These are phyloP conservation scores for Hyperoplus immaculatus DNA, from an alignment of 2,797 vertebrate genomes.

Conservation along the genomic window DNA sequence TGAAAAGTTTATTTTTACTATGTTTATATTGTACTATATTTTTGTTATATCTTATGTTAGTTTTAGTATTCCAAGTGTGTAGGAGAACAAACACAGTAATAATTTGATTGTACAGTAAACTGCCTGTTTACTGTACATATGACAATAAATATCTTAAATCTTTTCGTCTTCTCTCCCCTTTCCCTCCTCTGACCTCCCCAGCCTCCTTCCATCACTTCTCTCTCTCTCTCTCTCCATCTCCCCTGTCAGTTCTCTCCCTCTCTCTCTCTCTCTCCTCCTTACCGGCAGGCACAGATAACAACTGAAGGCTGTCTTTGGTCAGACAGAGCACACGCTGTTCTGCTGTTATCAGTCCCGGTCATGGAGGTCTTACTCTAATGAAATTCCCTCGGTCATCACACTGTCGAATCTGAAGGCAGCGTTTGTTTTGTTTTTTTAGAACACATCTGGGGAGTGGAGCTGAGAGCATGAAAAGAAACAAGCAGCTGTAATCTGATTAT, in stretches of 20 bases:
- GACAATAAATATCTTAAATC: too few relatives aligned
- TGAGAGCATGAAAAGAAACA: slow-evolving; percentile 40
- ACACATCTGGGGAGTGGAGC: slow-evolving; percentile 44
- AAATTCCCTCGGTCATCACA: slow-evolving; percentile 69
- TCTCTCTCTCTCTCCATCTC: not conserved
- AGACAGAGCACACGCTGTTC: slow-evolving; percentile 63
- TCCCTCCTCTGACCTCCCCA: not conserved
- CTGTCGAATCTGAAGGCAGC: slow-evolving; percentile 50
- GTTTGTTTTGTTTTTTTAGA: slow-evolving; percentile 43
- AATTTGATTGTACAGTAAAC: too few relatives aligned
- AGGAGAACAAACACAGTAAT: too few relatives aligned
- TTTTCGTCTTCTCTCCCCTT: too few relatives aligned
- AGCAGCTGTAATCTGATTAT: slow-evolving; percentile 51
- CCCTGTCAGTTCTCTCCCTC: slow-evolving; percentile 7
- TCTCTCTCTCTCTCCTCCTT: slow-evolving; percentile 8
- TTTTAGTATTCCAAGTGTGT: too few relatives aligned
- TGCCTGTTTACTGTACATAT: too few relatives aligned
- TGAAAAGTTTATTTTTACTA: too few relatives aligned
- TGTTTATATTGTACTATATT: too few relatives aligned
- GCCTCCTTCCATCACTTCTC: not conserved
- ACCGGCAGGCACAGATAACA: slow-evolving; percentile 52
- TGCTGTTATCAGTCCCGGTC: slow-evolving; percentile 65
- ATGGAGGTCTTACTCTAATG: slow-evolving; percentile 70
- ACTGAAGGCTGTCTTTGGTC: slow-evolving; percentile 54
- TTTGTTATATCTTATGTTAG: too few relatives aligned